Percentiles rank a stretch among this genome's conserved stretches.
Conservation (phyloP, 2,888 invertebrate species). For the Linnaemya vulpina region DNA sequence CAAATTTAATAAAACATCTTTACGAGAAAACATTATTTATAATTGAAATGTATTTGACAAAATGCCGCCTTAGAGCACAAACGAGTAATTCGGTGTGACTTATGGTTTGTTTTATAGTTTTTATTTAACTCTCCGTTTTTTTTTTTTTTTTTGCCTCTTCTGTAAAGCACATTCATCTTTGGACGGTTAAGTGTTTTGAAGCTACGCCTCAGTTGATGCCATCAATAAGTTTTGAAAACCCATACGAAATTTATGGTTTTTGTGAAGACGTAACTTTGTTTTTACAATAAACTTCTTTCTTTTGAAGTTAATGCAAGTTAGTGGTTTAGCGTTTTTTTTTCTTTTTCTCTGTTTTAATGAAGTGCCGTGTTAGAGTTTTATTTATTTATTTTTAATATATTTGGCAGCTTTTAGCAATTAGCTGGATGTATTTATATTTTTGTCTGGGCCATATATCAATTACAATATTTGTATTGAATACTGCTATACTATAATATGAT, state of each 20-base stretch:
- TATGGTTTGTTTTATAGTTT: background rate
- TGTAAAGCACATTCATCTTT: background rate
- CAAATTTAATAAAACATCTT: background rate
- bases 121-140: slow-evolving; percentile 5
- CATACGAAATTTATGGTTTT: slow-evolving; percentile 12
- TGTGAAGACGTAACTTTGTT: slow-evolving; percentile 30
- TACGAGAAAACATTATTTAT: slow-evolving; percentile 14
- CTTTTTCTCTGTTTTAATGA: background rate
- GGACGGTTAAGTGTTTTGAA: slow-evolving; percentile 40
- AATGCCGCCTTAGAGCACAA: background rate
- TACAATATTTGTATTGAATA: slow-evolving; percentile 3
- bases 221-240: slow-evolving; percentile 42
- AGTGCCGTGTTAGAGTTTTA: background rate
- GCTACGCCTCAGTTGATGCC: slow-evolving; percentile 58
- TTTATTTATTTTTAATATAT: slow-evolving; percentile 6
- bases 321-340: background rate
- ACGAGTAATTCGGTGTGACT: background rate
- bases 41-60: slow-evolving; percentile 22
- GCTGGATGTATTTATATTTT: slow-evolving; percentile 3
- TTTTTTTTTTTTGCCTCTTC: background rate
- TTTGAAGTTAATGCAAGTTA: slow-evolving; percentile 6
- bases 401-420: slow-evolving; percentile 34
- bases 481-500: no score
- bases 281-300: slow-evolving; percentile 48
- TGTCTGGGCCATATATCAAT: slow-evolving; percentile 13